Base-by-base conservation (phyloP, 2,888 invertebrate species). In the Phymatocera aterrima region DNA sequence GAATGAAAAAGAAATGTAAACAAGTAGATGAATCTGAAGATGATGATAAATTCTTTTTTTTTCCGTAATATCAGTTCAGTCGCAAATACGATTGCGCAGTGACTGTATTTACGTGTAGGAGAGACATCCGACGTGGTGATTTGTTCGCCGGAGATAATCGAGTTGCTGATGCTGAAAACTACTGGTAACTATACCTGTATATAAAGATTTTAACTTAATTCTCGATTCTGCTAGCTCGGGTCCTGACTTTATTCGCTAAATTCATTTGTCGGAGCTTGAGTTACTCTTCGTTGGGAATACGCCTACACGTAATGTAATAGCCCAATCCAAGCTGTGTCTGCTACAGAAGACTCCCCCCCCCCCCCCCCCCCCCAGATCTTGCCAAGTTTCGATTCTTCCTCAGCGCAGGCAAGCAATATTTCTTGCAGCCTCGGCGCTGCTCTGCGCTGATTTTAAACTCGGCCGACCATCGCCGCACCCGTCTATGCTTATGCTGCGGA, bases 381-480 rank as follows among this genome's bases (percentile, higher is more conserved):
- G 61, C 61, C 61, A 64, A 64, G 61, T 64, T 64, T 64, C 61
- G 61, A 64, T 64, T 64, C 61, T 64, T 64, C 61, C 21, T 64
- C 37, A 37, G 61, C 37, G 61, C 37, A 64, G 61, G 37, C 61
- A 64, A 37, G 37, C 61, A 37, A 64, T 37, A 64, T 64, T 64
- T 34, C 61, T 37, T 37, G 37, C 61, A 64, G 61, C 61, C 61
- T 37, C 61, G 34, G 37, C 61, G 61, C 18, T 37, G 61, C 61
- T 64, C 15, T 64, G 61, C 34, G 37, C 34, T 64, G 61, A 64
- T 64, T 64, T 37, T 21, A 37, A 64, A 64, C 61, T 64, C 34
- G 61, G 61, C 61, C 61, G 37, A 64, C 34, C 61, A 15, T 37
- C 18, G 28, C 12, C 57, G 3, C 5, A 57, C 21, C 40, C 40